phyloP scores from a whole-genome alignment of 2,113 vertebrate genomes.

The Gasterosteus nipponicus region DNA sequence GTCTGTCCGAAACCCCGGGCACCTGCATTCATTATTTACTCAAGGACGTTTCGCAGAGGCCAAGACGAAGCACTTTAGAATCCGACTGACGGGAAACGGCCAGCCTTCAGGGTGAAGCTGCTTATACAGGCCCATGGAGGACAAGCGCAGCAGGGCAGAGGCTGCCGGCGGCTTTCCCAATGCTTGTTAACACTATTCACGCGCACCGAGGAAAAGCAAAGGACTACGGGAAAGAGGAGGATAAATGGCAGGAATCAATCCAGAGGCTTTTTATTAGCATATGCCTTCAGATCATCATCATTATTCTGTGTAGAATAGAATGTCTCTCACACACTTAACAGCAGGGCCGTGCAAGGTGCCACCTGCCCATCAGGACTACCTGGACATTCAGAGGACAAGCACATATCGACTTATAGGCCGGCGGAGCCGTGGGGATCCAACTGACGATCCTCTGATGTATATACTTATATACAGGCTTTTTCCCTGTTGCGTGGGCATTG shows the following conservation, averaged over 20 bases:
- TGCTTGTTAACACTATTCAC: neutral
- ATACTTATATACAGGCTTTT: neutral
- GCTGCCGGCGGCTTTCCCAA: neutral
- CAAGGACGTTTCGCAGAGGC: conserved; percentile 54
- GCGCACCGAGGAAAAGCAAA: too few relatives aligned
- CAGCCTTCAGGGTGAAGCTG: conserved; percentile 48
- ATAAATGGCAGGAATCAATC: neutral
- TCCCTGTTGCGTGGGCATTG: neutral
- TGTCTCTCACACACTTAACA: too few relatives aligned
- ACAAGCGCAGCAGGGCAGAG: neutral
- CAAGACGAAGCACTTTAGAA: conserved; percentile 64
- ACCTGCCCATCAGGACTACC: too few relatives aligned
- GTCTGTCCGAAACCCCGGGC: conserved; percentile 53
- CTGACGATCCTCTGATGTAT: neutral
- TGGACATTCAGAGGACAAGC: too few relatives aligned
- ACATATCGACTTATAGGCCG: too few relatives aligned
- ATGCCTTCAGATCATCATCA: neutral
- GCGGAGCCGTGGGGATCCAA: too few relatives aligned
- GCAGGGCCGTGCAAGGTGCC: too few relatives aligned
- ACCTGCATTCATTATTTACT: conserved; percentile 78
- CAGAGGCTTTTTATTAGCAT: neutral
- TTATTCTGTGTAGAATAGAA: neutral
- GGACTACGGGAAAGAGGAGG: too few relatives aligned
- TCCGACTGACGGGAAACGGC: conserved; percentile 47
- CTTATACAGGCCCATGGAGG: conserved; percentile 37